Evolutionary conservation across 2,113 vertebrate genomes (phyloP).

Genomic region (Triplophysa rosa): DNA sequence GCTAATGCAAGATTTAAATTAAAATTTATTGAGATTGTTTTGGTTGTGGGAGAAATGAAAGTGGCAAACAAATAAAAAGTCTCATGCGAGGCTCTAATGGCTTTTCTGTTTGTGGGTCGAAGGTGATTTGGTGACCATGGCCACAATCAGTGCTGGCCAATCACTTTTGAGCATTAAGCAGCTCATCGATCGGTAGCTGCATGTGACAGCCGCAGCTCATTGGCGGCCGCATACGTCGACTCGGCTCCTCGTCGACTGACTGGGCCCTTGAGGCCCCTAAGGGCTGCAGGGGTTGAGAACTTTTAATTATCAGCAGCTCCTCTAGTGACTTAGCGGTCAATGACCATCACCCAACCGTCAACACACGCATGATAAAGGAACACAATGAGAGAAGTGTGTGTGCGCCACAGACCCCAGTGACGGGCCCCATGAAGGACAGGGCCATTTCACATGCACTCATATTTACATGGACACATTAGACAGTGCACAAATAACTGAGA

Average conservation of each 20-base stretch:
- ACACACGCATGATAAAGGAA: conserved; percentile 85
- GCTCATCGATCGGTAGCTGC: conserved; percentile 81
- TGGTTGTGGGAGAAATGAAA: no score
- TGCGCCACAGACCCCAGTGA: conserved; percentile 35
- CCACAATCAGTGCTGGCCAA: conserved; percentile 86
- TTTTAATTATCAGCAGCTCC: conserved; percentile 89
- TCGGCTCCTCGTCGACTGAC: conserved; percentile 79
- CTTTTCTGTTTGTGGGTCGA: conserved; percentile 72
- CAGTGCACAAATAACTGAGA: background rate
- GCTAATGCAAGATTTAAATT: no score
- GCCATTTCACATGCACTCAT: background rate
- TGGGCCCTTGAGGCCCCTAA: conserved; percentile 72
- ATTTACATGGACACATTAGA: background rate
- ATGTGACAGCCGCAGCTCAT: conserved; percentile 66
- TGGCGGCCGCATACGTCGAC: conserved; percentile 69
- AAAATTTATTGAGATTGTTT: no score
- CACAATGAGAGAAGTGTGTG: conserved; percentile 69
- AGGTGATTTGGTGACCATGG: conserved; percentile 82
- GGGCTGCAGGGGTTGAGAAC: conserved; percentile 85
- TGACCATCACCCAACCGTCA: conserved; percentile 79
- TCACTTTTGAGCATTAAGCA: conserved; percentile 90
- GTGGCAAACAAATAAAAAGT: no score
- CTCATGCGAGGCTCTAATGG: no score
- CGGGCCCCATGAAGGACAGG: background rate
- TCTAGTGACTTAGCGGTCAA: conserved; percentile 84